These are phyloP conservation scores for Catharus minimus DNA, from an alignment of 2,113 vertebrate species.

Conservation along the genomic window DNA sequence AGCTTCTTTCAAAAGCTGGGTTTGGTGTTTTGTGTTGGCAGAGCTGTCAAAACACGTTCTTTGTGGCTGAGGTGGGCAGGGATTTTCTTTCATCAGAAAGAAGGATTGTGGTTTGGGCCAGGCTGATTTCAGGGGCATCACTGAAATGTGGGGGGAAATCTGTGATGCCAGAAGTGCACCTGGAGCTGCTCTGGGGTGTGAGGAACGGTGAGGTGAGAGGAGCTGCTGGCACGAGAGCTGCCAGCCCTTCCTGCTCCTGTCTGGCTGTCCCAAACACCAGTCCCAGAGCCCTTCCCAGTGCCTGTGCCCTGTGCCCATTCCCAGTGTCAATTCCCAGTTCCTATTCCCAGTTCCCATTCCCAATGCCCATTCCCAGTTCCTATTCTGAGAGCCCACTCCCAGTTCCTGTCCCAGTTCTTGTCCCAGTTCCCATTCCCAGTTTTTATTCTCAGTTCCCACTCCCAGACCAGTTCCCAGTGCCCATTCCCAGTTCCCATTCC, in stretches of 20 bases:
- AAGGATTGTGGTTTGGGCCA: fast-evolving
- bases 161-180: fast-evolving
- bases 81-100: fast-evolving
- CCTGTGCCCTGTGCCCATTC: fast-evolving
- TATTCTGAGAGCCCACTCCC: fast-evolving
- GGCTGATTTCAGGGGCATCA: fast-evolving
- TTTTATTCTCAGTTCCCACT: fast-evolving
- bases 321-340: no score
- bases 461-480: background rate
- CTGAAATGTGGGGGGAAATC: fast-evolving
- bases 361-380: background rate
- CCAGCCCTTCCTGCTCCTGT: no score
- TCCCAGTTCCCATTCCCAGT: fast-evolving
- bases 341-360: fast-evolving
- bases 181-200: fast-evolving
- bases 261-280: no score
- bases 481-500: background rate
- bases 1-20: background rate
- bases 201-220: fast-evolving
- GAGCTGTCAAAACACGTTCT: fast-evolving
- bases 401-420: background rate
- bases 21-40: fast-evolving
- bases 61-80: background rate
- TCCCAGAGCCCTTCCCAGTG: background rate
- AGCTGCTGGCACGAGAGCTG: background rate